Base-by-base conservation (phyloP, 2,888 invertebrate species). In the Cistogaster globosa region DNA sequence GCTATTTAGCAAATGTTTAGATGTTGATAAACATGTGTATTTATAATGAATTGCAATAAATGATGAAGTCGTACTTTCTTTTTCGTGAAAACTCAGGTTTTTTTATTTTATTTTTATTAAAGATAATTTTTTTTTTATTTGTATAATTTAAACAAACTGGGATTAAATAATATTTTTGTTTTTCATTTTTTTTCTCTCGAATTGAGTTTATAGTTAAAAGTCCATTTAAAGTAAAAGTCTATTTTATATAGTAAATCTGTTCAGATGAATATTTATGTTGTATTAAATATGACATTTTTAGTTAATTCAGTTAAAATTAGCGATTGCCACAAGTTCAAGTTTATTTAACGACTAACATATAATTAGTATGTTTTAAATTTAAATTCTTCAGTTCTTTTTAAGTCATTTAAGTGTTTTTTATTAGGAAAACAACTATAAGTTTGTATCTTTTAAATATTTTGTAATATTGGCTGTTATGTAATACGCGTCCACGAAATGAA, bases 341-440 rank as follows among this genome's bases (percentile, higher is more conserved):
- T 58, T 69, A 20, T 58, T 69, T 84, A 67, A 42, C 42, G 32
- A 72, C 76, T 84, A 81, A 68, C 42, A 77, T 16, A 67, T 6
- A 60, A 42, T 36, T 22, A 67, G 53, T 45, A 57, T 58, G 6
- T 80, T 60, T 74, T 76, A 76, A 67, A 83, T 60, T 74, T 76
- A 76, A 67, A 83, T 86, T 82, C 75, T 83, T 83, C 83, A 83
- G 80, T 83, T 77, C 83, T 62, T 71, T 86, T 67, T 83, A 7
- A 58, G 18, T 72, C 51, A 6, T 72, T 79, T 36, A 60, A 55
- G 53, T 32, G n/a, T n/a, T n/a, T n/a, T n/a, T 58, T 51, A 48
- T 45, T 58, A 74, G 38, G 63, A 72, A 57, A 62, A 63, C 45
- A 78, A 57, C 63, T 32, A 2, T 63, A 81, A 69, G 38, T 80